A percentile compares a stretch with the other conserved stretches of the same genome.
These are phyloP conservation scores for Yponomeuta evonymella DNA, from an alignment of 2,888 invertebrate species.

Conservation along the genomic window DNA sequence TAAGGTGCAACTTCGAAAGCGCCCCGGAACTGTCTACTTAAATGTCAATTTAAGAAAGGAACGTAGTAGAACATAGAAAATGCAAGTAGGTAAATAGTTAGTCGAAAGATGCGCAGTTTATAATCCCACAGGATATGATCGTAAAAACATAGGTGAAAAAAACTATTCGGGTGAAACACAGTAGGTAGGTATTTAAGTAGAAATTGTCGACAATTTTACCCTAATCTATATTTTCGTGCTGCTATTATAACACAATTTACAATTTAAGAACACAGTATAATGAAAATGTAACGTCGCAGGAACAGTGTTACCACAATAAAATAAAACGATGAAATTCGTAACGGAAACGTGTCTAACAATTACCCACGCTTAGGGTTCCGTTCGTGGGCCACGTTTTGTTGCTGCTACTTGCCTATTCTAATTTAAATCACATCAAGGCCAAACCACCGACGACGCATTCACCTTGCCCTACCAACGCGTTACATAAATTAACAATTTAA, in stretches of 20 bases:
- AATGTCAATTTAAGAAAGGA: no score
- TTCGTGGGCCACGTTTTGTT: slow-evolving; percentile 7
- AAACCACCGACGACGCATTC: slow-evolving; percentile 9
- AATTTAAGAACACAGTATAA: background rate
- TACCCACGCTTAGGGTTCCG: slow-evolving; percentile 25
- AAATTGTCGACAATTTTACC: no score
- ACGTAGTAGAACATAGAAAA: no score
- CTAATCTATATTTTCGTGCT: background rate
- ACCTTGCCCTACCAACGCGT: slow-evolving; percentile 21
- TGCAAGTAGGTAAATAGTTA: no score
- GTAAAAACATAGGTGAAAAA: no score
- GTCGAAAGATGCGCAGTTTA: no score
- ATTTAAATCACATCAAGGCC: slow-evolving; percentile 23
- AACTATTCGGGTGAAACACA: no score
- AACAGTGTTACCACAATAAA: slow-evolving; percentile 1
- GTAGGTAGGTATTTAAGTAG: no score
- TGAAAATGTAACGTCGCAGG: slow-evolving; percentile 9
- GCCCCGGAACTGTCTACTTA: no score
- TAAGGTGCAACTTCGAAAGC: no score
- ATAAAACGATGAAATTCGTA: slow-evolving; percentile 19
- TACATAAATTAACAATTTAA: slow-evolving; percentile 28
- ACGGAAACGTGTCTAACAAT: slow-evolving; percentile 35
- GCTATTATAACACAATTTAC: slow-evolving; percentile 7
- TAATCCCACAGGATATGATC: no score
- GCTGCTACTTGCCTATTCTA: slow-evolving; percentile 23